Evolutionary conservation across 2,888 invertebrate species (phyloP).

Genomic region (Aspidapion aeneum): DNA sequence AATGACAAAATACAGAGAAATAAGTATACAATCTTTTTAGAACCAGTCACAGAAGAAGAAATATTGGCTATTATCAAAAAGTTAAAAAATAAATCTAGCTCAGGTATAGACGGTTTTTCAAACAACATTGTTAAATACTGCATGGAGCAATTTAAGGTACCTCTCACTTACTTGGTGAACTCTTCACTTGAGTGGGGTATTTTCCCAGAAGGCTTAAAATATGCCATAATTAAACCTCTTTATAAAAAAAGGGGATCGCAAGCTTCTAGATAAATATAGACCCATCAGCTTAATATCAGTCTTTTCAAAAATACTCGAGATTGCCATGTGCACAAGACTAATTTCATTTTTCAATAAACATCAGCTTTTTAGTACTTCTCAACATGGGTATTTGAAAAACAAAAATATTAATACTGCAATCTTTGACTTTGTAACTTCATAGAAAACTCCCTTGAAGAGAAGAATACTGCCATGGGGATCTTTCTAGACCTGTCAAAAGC

Average conservation of each 20-base stretch:
- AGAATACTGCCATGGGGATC: neutral
- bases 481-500: neutral
- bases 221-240: neutral
- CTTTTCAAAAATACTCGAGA: neutral
- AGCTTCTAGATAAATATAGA: neutral
- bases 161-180: neutral
- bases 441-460: neutral
- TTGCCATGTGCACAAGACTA: neutral
- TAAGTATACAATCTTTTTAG: constrained; percentile 5
- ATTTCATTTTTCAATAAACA: neutral
- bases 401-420: neutral
- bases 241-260: neutral
- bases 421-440: neutral
- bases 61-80: neutral
- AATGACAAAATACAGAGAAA: too few species aligned
- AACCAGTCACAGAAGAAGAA: neutral
- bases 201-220: neutral
- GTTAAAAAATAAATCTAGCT: neutral
- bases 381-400: neutral
- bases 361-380: neutral
- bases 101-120: neutral
- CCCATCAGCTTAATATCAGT: neutral
- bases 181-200: neutral
- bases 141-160: neutral
- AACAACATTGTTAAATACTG: neutral